Evolutionary conservation across 2,797 vertebrate species (phyloP), one percentile per base, ranked within the genome.

Genomic region (Enoplosus armatus): DNA sequence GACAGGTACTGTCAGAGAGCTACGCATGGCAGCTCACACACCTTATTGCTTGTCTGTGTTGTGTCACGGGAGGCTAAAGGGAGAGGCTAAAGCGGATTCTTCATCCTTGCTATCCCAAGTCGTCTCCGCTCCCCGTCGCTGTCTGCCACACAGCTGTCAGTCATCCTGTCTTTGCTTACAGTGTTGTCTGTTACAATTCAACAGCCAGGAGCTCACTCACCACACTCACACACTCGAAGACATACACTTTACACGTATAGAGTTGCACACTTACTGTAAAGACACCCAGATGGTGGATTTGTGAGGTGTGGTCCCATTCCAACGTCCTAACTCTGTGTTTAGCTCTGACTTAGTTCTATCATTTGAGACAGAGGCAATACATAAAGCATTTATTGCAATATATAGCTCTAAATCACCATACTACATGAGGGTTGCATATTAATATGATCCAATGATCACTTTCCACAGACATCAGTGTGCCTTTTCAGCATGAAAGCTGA

Each of bases 1-100:
- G 95, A 96, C 94, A 95, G 95, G 95, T 96, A 95, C 75, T 87
- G 87, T 92, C 85, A 87, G 51, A 70, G 58, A 85, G 74, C 77
- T 26, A 72, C 37, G 62, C 82, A 58, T 76, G 79, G 71, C 66
- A 62, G 84, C 84, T 77, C 85, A 63, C 85, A 71, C 75, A 72
- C 76, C 56, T 59, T 68, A 82, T 51, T 80, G 62, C 70, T 78
- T 84, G 83, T 83, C 76, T 85, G 48, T 54, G 37, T n/a, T 14
- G 50, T 85, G 85, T 89, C 70, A 75, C 50, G 68, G 31, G 26
- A 54, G 66, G 70, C 47, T 69, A 71, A 67, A 88, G 60, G 51
- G 75, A 67, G 69, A 82, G 72, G 77, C 80, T 80, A 39, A 67
- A 83, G 79, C n/a, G n/a, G 72, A 75, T 77, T 80, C 71, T 60